phyloP scores from a whole-genome alignment of 1,140 invertebrate species.

The Macrostomum lignano region DNA sequence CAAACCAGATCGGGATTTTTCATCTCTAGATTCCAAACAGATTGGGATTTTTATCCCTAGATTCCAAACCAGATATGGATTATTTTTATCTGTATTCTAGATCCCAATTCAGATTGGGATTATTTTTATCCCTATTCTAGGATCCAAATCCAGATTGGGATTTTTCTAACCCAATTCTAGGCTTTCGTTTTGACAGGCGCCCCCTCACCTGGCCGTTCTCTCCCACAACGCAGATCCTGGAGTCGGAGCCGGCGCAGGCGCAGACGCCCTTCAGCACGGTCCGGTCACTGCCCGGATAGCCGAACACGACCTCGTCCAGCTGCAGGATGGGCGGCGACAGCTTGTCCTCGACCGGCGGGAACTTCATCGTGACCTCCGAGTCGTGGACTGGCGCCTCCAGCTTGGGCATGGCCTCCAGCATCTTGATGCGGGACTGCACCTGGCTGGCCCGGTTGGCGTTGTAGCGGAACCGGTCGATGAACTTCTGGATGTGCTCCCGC shows the following conservation, averaged over 20 bases:
- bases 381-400: slow-evolving; percentile 79
- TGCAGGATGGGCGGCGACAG: slow-evolving; percentile 71
- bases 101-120: too few species aligned
- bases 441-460: slow-evolving; percentile 90
- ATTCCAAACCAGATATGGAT: too few species aligned
- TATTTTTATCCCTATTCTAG: too few species aligned
- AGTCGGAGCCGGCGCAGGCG: slow-evolving; percentile 63
- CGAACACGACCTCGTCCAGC: slow-evolving; percentile 69
- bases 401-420: slow-evolving; percentile 88
- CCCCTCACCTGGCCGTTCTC: slow-evolving; percentile 79
- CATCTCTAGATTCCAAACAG: too few species aligned
- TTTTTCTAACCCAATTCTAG: too few species aligned
- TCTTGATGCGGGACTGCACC: slow-evolving; percentile 94
- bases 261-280: slow-evolving; percentile 56
- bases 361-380: slow-evolving; percentile 55
- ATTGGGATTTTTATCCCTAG: too few species aligned
- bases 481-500: slow-evolving; percentile 45
- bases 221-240: slow-evolving; percentile 77
- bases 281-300: slow-evolving; percentile 37
- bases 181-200: too few species aligned
- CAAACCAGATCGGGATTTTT: too few species aligned
- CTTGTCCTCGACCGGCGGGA: slow-evolving; percentile 67
- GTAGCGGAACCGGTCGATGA: slow-evolving; percentile 89
- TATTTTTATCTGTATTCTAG: too few species aligned
- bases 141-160: too few species aligned